phyloP scores from a whole-genome alignment of 2,888 invertebrate species.

The Eretmocerus hayati region DNA sequence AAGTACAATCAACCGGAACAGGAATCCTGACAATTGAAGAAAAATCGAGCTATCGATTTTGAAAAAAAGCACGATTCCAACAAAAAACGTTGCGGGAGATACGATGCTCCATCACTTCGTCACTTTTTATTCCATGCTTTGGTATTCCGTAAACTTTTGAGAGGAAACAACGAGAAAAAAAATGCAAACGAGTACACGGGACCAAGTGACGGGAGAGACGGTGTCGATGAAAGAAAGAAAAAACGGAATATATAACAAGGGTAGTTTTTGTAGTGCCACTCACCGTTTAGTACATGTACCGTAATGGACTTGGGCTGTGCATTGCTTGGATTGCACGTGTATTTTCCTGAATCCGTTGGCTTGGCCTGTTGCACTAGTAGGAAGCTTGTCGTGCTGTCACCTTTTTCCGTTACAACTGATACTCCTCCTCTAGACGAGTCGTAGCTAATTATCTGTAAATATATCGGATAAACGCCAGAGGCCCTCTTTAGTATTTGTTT shows the following conservation, averaged over 20 bases:
- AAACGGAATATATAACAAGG: background rate
- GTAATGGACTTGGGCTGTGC: conserved; percentile 85
- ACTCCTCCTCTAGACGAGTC: conserved; percentile 87
- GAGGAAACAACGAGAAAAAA: too few species aligned
- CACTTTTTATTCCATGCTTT: too few species aligned
- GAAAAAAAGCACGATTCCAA: too few species aligned
- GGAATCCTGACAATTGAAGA: too few species aligned
- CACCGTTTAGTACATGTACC: conserved; percentile 90
- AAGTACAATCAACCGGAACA: too few species aligned
- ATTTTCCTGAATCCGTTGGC: conserved; percentile 81
- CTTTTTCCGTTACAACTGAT: conserved; percentile 84
- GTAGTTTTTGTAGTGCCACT: conserved; percentile 38
- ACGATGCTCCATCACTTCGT: too few species aligned
- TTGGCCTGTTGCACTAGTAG: conserved; percentile 81
- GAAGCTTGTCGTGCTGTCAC: conserved; percentile 84
- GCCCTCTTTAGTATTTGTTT: background rate
- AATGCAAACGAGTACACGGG: too few species aligned
- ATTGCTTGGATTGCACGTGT: conserved; percentile 91
- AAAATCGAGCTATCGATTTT: too few species aligned
- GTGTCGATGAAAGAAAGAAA: background rate
- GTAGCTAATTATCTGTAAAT: conserved; percentile 83
- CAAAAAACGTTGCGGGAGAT: too few species aligned
- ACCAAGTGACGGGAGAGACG: too few species aligned
- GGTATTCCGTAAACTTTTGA: too few species aligned
- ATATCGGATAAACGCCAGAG: too few species aligned